Conservation (phyloP, 1,140 invertebrate species). For the Pissodes strobi region DNA sequence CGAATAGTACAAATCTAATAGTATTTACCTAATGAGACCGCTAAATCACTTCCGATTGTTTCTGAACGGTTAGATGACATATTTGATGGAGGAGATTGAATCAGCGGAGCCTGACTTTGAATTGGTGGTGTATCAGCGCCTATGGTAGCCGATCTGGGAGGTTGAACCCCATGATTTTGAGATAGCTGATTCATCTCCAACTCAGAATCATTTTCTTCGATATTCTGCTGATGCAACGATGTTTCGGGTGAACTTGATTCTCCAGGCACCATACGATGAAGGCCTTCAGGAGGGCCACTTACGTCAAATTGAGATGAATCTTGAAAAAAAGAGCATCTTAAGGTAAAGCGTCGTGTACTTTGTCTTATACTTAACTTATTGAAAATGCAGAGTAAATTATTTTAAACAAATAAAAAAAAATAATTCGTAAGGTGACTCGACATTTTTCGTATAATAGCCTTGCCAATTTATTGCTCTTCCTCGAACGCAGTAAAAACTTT, state of each 20-base stretch:
- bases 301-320: slow-evolving; percentile 31
- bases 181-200: slow-evolving; percentile 37
- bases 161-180: slow-evolving; percentile 23
- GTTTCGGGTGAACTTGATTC: slow-evolving; percentile 55
- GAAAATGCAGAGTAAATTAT: too few relatives aligned
- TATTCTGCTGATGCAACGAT: slow-evolving; percentile 27
- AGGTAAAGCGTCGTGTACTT: too few relatives aligned
- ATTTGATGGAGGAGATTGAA: background rate
- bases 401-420: too few relatives aligned
- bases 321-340: too few relatives aligned
- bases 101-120: slow-evolving; percentile 12
- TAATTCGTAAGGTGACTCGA: too few relatives aligned
- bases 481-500: too few relatives aligned
- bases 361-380: too few relatives aligned
- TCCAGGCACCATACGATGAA: slow-evolving; percentile 64
- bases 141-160: slow-evolving; percentile 49
- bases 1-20: too few relatives aligned
- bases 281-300: slow-evolving; percentile 60
- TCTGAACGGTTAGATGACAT: slow-evolving; percentile 39
- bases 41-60: slow-evolving; percentile 37
- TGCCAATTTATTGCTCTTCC: too few relatives aligned
- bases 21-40: background rate
- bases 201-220: slow-evolving; percentile 48
- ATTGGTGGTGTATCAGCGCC: slow-evolving; percentile 53
- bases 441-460: too few relatives aligned